These are phyloP conservation scores for Rousettus madagascariensis DNA, from an alignment of 2,797 vertebrate species.

Conservation along the genomic window DNA sequence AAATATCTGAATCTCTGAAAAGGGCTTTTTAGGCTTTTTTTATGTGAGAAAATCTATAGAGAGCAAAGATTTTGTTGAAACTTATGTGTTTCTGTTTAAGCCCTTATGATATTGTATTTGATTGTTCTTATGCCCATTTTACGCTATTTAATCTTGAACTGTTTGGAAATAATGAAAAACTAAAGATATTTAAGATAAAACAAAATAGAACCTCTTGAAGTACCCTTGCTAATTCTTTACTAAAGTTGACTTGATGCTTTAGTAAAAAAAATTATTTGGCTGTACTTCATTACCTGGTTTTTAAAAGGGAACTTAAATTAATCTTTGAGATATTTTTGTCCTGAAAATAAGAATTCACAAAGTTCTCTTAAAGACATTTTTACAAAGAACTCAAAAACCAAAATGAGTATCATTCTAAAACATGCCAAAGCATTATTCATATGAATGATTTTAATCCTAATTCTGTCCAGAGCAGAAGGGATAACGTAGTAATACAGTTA, in stretches of 20 bases:
- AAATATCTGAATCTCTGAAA: background rate
- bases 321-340: background rate
- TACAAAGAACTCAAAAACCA: background rate
- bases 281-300: background rate
- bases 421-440: background rate
- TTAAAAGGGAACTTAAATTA: background rate
- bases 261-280: background rate
- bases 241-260: background rate
- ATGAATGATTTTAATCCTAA: background rate
- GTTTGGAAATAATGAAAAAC: background rate
- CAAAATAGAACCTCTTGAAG: background rate
- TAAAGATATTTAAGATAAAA: background rate
- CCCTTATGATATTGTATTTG: background rate
- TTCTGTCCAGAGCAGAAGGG: background rate
- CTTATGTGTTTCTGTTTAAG: background rate
- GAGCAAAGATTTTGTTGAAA: background rate
- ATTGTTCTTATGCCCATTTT: background rate
- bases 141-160: background rate
- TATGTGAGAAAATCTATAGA: background rate
- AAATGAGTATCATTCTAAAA: background rate
- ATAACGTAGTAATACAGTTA: background rate
- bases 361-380: background rate
- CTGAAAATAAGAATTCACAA: background rate
- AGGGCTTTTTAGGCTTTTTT: background rate
- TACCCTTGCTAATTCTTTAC: background rate